These are phyloP conservation scores for Pteromalus puparum DNA, from an alignment of 1,140 invertebrate genomes.

Conservation along the genomic window DNA sequence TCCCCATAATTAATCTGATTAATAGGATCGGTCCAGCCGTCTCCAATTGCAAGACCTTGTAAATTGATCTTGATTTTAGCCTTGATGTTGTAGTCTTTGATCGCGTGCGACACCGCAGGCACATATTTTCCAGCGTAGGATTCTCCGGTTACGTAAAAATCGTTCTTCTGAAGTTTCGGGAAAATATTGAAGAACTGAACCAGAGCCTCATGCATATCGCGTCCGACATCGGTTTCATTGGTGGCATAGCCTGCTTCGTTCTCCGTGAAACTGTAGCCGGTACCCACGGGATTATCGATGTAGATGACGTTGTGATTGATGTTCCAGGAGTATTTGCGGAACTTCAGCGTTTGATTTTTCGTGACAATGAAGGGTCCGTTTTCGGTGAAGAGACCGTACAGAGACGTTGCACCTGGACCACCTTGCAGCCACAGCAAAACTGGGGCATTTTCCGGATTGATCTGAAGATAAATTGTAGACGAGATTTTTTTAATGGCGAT, in stretches of 20 bases:
- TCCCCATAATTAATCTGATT: constrained; percentile 87
- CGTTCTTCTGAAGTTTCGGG: constrained; percentile 78
- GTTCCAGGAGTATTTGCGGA: constrained; percentile 85
- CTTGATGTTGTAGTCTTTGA: constrained; percentile 82
- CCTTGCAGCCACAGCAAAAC: constrained; percentile 91
- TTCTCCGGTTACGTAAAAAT: constrained; percentile 89
- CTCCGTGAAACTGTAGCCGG: constrained; percentile 86
- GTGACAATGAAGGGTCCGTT: constrained; percentile 85
- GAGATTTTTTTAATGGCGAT: background rate
- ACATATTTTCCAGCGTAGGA: constrained; percentile 92
- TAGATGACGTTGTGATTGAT: constrained; percentile 85
- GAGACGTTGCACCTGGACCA: constrained; percentile 86
- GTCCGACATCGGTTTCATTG: constrained; percentile 81
- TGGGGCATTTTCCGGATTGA: constrained; percentile 77
- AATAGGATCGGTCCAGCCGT: constrained; percentile 88
- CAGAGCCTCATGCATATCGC: constrained; percentile 80
- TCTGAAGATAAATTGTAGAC: constrained; percentile 52
- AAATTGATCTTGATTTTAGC: constrained; percentile 79
- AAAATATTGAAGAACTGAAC: constrained; percentile 86
- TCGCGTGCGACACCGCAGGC: constrained; percentile 85
- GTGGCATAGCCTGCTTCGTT: constrained; percentile 78
- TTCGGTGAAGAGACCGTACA: constrained; percentile 88
- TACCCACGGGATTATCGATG: constrained; percentile 92
- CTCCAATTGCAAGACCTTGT: constrained; percentile 88
- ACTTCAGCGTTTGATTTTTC: constrained; percentile 76